These are phyloP conservation scores for Galerucella nymphaeae DNA, from an alignment of 2,888 invertebrate species.

Conservation along the genomic window DNA sequence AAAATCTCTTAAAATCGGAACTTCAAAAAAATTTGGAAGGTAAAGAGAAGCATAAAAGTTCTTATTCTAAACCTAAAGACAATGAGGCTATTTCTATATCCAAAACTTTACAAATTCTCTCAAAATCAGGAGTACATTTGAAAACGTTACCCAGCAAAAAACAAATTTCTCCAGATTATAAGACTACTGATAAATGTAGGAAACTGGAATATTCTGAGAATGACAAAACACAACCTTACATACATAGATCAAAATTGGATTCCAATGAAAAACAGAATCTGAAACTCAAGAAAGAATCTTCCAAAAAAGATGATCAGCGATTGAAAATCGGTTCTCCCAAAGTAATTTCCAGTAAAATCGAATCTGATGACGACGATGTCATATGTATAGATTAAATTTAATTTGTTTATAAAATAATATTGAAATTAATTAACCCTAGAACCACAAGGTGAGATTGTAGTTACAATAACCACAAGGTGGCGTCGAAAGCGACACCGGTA, in stretches of 20 bases:
- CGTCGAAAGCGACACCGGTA: too few species aligned
- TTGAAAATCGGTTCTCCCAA: neutral
- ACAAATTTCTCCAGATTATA: neutral
- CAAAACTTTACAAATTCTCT: neutral
- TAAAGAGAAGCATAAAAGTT: too few species aligned
- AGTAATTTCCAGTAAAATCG: neutral
- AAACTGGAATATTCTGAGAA: neutral
- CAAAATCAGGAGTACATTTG: slow-evolving; percentile 11
- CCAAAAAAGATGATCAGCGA: neutral
- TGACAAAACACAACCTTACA: neutral
- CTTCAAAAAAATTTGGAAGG: neutral
- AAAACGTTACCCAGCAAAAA: neutral
- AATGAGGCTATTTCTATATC: too few species aligned
- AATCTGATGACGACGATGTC: slow-evolving; percentile 15
- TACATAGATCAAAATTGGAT: neutral
- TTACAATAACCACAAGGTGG: too few species aligned
- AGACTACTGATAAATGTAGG: neutral
- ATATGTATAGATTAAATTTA: slow-evolving; percentile 18
- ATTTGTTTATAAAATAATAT: neutral
- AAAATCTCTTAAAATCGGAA: neutral
- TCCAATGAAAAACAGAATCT: neutral
- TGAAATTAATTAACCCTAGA: too few species aligned
- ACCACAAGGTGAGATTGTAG: too few species aligned
- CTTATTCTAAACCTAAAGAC: too few species aligned
- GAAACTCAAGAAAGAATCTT: neutral